phyloP scores from a whole-genome alignment of 1,140 invertebrate species.

The Cepaea nemoralis region DNA sequence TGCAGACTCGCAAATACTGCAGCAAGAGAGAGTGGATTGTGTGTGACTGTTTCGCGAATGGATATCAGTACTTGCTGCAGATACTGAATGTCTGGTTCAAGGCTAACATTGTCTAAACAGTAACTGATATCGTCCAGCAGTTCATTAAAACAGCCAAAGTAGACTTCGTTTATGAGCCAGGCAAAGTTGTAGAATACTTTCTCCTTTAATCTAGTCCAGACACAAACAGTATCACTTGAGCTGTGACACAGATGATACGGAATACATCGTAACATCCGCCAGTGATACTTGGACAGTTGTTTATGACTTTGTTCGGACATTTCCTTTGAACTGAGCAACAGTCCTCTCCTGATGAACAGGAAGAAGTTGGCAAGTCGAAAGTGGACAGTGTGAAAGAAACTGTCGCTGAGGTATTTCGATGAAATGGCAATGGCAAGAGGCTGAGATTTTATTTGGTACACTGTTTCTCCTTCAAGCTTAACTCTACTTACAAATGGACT shows the following conservation, averaged over 20 bases:
- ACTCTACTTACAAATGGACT: conserved; percentile 38
- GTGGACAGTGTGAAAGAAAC: conserved; percentile 41
- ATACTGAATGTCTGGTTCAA: conserved; percentile 45
- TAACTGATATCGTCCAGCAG: conserved; percentile 46
- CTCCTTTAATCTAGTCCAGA: conserved; percentile 43
- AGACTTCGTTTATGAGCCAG: conserved; percentile 52
- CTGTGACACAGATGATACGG: conserved; percentile 50
- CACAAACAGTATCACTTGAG: conserved; percentile 31
- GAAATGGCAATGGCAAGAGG: conserved; percentile 32
- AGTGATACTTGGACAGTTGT: conserved; percentile 41
- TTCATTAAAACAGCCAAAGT: conserved; percentile 47
- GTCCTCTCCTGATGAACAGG: conserved; percentile 43
- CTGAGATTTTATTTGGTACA: conserved; percentile 31
- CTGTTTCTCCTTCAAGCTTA: conserved; percentile 48
- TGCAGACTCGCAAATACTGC: conserved; percentile 41
- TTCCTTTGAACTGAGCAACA: conserved; percentile 43
- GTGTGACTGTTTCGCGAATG: conserved; percentile 38
- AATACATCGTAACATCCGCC: conserved; percentile 47
- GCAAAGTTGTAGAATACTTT: conserved; percentile 48
- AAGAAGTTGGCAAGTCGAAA: conserved; percentile 47
- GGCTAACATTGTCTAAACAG: conserved; percentile 39
- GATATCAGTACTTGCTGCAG: conserved; percentile 39
- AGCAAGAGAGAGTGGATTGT: conserved; percentile 47
- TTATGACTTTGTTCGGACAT: conserved; percentile 42
- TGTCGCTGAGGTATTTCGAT: conserved; percentile 39